Evolutionary conservation across 2,113 vertebrate genomes (phyloP), one percentile per base, ranked within the genome.

Genomic region (Paratilapia polleni): DNA sequence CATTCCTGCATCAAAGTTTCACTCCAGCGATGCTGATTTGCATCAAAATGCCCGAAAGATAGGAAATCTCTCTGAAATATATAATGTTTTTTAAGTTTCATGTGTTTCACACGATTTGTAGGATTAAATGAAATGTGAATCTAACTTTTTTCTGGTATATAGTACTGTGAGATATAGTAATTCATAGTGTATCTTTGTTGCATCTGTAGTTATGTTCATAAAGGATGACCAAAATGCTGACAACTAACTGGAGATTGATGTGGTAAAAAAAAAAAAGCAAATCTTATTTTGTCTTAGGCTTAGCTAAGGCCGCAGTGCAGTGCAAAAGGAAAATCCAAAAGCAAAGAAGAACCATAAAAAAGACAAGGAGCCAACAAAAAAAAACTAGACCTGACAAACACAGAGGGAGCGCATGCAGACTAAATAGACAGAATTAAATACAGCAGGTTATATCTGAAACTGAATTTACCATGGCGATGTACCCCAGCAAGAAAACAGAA

Each of bases 51-150:
- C 26, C 58, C 6, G 15, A 73, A 75, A 20, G 20, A 43, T 57
- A 31, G 19, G 17, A 77, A 15, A 5, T 47, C 8, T 38, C 24
- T 73, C 26, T 52, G 47, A 20, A 19, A 8, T 73, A 20, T 31
- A 73, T 31, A 52, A 52, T 6, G 8, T 31, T 54, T 0, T 73
- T 73, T 73, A 70, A 0, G 43, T 20, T 20, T 28, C 0, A 49
- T 28, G 26, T 68, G 11, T 36, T 43, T 73, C 17, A 4, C 2
- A 2, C 14, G 73, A 43, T 61, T 81, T 47, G 36, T 66, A 43
- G 41, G 13, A 22, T 14, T 84, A 64, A 61, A 78, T 78, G 64
- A 78, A 58, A 70, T 74, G 28, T 8, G 63, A 56, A 43, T 41
- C 15, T 6, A 41, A 41, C 10, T 41, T 36, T 49, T 19, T 52